Evolutionary conservation across 2,113 vertebrate species (phyloP).

Genomic region (Takifugu flavidus): DNA sequence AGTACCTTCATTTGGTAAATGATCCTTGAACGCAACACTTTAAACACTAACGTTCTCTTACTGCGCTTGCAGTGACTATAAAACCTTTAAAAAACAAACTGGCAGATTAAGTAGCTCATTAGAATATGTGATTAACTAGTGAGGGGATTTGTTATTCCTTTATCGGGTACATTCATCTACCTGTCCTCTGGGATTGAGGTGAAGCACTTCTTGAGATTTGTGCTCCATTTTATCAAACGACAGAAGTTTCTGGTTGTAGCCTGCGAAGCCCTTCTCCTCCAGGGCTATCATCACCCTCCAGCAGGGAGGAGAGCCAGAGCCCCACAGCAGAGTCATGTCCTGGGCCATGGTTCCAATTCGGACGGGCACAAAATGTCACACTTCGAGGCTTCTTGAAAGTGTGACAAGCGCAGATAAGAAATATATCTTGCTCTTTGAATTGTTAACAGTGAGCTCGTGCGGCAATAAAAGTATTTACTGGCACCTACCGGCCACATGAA

Average conservation of each 20-base stretch:
- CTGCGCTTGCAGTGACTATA: no score
- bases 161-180: conserved; percentile 10
- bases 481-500: neutral
- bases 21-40: no score
- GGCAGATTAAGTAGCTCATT: no score
- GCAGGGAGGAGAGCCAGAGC: conserved; percentile 71
- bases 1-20: no score
- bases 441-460: neutral
- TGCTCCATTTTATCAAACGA: conserved; percentile 74
- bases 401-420: neutral
- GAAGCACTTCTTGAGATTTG: conserved; percentile 66
- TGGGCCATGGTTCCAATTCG: conserved; percentile 56
- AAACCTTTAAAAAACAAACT: no score
- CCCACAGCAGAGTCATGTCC: conserved; percentile 70
- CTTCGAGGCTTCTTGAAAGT: no score
- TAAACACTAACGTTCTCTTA: no score
- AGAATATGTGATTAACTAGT: no score
- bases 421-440: neutral
- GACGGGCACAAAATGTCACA: no score
- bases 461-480: neutral
- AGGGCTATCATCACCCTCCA: conserved; percentile 76
- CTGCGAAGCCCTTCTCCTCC: conserved; percentile 75
- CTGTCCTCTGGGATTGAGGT: conserved; percentile 73
- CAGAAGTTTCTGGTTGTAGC: conserved; percentile 66
- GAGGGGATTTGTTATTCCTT: neutral